Evolutionary conservation across 2,113 vertebrate species (phyloP).

Genomic region (Gnathochromis pfefferi): DNA sequence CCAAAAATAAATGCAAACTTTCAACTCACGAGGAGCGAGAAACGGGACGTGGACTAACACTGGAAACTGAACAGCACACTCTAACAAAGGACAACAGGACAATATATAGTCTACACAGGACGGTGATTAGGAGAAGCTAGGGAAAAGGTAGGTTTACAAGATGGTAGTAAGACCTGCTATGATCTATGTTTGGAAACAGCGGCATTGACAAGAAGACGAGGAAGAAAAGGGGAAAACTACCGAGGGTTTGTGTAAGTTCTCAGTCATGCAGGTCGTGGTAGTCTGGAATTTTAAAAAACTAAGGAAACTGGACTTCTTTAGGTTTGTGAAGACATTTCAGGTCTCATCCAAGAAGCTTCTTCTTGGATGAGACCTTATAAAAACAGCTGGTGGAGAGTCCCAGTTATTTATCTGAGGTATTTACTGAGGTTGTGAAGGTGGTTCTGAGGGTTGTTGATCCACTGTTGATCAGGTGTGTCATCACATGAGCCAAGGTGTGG

Average conservation of each 20-base stretch:
- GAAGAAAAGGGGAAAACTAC: background rate
- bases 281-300: background rate
- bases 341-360: background rate
- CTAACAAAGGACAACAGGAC: background rate
- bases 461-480: background rate
- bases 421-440: background rate
- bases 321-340: background rate
- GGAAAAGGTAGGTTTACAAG: background rate
- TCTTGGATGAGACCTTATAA: background rate
- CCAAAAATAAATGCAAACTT: background rate
- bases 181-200: background rate
- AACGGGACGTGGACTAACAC: background rate
- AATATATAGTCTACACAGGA: background rate
- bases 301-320: background rate
- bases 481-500: background rate
- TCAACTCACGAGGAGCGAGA: background rate
- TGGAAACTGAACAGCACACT: background rate
- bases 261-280: background rate
- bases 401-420: background rate
- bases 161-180: background rate
- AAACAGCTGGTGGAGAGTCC: background rate
- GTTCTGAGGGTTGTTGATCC: background rate
- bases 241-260: background rate
- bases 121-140: background rate
- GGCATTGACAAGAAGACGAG: background rate